Base-by-base conservation (phyloP, 2,113 vertebrate species). In the Scomber colias region DNA sequence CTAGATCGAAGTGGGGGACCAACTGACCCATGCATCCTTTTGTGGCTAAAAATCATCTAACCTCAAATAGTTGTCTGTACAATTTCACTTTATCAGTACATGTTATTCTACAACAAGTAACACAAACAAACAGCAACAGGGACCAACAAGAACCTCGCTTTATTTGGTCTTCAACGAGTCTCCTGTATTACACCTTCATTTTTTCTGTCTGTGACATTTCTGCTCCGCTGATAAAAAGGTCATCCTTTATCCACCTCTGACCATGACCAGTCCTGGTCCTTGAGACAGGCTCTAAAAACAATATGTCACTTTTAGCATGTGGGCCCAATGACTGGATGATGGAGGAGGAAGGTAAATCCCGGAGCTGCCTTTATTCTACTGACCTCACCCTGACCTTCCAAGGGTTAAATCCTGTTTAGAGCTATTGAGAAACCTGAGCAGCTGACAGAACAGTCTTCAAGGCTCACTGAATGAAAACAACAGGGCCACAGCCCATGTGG, bases 311-410 rank as follows among this genome's bases (percentile, higher is more conserved):
- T 68, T 61, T 12, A 77, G 48, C 66, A 50, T 46, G 30, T 0
- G 24, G 61, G 27, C 17, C 16, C 17, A 1, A 19, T 54, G 60
- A 59, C 62, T 78, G 64, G 71, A 35, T 64, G 44, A 74, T 4
- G n/a, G 61, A 81, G 53, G 69, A 80, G 61, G 77, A 70, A 84
- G 79, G 77, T 89, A 89, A 89, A 90, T 89, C 78, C 85, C 64
- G 30, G 53, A 27, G 66, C 72, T 75, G 87, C 84, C 84, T 89
- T 93, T 85, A 80, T 86, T 89, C 83, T 67, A 81, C 68, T 92
- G 89, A 87, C 90, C 86, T 77, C 45, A 40, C 45, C 70, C 61
- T 75, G 84, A 93, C 88, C 87, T 73, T 35, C 11, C 11, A 35
- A 21, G 64, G 75, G 71, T 88, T 89, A 85, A 87, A 81, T 69